These are phyloP conservation scores for Scomber scombrus DNA, from an alignment of 2,113 vertebrate genomes.

Conservation along the genomic window DNA sequence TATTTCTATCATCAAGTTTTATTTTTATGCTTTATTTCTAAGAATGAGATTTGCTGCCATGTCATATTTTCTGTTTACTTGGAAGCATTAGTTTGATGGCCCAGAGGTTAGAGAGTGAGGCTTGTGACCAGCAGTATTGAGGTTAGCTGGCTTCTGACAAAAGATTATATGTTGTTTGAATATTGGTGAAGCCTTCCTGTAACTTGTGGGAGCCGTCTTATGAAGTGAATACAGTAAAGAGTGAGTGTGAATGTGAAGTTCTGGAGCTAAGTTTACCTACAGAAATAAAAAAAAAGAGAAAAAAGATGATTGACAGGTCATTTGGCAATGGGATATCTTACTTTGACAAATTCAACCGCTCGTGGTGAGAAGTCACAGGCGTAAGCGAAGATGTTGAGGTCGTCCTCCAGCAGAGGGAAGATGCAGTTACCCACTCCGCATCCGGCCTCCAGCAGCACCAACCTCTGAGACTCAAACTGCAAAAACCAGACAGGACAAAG, in stretches of 20 bases:
- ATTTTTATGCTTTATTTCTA: no score
- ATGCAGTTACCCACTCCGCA: slow-evolving; percentile 98
- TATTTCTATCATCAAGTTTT: no score
- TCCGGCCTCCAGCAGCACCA: slow-evolving; percentile 95
- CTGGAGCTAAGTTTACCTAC: neutral
- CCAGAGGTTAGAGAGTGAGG: no score
- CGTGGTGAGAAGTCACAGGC: slow-evolving; percentile 98
- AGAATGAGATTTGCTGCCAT: no score
- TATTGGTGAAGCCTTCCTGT: no score
- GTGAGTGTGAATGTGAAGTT: neutral
- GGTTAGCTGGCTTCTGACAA: no score
- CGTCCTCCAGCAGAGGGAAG: slow-evolving; percentile 95
- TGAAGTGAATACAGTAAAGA: no score
- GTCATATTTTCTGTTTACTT: no score
- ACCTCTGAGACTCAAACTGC: slow-evolving; percentile 89
- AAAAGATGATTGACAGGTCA: neutral
- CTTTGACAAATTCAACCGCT: slow-evolving; percentile 95
- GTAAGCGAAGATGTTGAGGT: slow-evolving; percentile 92
- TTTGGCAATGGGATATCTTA: slow-evolving; percentile 68
- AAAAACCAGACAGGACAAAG: slow-evolving; percentile 36
- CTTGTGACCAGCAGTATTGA: no score
- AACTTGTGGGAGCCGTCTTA: no score
- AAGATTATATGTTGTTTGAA: no score
- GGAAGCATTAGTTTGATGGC: no score
- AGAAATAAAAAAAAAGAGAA: neutral